Evolutionary conservation across 1,140 invertebrate species (phyloP), one percentile per base, ranked within the genome.

Genomic region (Agrypnia vestita): DNA sequence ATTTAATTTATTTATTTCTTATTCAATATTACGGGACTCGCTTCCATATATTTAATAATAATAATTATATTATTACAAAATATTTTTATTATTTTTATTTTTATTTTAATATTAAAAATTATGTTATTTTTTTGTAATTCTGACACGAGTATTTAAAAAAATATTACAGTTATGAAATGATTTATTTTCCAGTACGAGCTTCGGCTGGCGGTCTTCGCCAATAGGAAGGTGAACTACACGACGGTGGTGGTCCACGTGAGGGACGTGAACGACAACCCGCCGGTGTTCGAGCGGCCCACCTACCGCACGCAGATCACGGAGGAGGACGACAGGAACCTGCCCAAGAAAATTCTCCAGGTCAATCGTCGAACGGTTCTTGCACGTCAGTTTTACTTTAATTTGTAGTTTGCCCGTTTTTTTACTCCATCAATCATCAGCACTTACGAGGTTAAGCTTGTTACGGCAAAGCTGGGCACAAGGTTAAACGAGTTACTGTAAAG

Each of bases 301-400:
- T 93, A 93, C 87, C 90, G 93, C 84, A 92, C 92, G 74, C 92
- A 92, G 86, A 93, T 93, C 84, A 92, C 91, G 10, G 92, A 93
- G 84, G 92, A 93, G 85, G 92, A 93, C 85, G 92, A 93, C 88
- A 85, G 91, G 74, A 91, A 91, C 85, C 87, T 93, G 84, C 92
- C 92, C 67, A 93, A 93, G 85, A 87, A 90, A 84, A 91, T 93
- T 81, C 86, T 93, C 81, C 91, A 92, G 92, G 92, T 92, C 84
- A 81, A 81, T 59, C 51, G 44, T 44, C 75, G 71, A 80, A 76
- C 61, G 19, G 78, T 80, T 80, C n/a, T 79, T 71, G 56, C 69
- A 83, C 83, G 78, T 80, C 77, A 79, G 59, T 82, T 77, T 77
- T 81, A 73, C 69, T 53, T 53, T 73, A 25, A 53, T 73, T 73